Percentiles rank a stretch among this genome's conserved stretches.
These are phyloP conservation scores for Gonioctena quinquepunctata DNA, from an alignment of 1,140 invertebrate species.

Conservation along the genomic window DNA sequence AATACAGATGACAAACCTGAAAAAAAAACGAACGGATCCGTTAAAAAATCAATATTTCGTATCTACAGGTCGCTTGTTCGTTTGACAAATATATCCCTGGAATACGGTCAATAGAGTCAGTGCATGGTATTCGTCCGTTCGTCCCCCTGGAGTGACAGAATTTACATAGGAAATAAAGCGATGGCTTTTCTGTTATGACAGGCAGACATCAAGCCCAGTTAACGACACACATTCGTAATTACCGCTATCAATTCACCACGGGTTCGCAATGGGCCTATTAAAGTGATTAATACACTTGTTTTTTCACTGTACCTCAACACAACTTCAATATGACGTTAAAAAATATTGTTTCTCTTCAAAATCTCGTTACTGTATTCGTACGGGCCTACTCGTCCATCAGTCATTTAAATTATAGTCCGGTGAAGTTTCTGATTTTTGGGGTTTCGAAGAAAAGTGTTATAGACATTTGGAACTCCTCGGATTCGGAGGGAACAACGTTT, in stretches of 20 bases:
- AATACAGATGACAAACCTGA: no score
- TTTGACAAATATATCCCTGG: background rate
- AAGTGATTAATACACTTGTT: conserved; percentile 40
- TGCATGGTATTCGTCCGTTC: background rate
- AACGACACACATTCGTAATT: conserved; percentile 44
- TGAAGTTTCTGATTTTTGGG: background rate
- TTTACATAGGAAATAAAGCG: conserved; percentile 12
- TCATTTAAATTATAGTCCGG: background rate
- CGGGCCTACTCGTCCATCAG: background rate
- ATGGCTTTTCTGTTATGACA: conserved; percentile 31
- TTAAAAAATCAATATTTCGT: no score
- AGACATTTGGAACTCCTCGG: no score
- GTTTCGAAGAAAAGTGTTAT: no score
- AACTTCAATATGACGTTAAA: conserved; percentile 41
- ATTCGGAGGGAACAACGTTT: no score
- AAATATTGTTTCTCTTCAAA: conserved; percentile 41
- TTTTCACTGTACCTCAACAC: conserved; percentile 34
- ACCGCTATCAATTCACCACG: conserved; percentile 39
- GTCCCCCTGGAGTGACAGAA: conserved; percentile 6
- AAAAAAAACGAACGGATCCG: no score
- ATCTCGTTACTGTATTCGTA: conserved; percentile 19
- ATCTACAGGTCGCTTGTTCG: background rate
- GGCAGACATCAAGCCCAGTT: conserved; percentile 39
- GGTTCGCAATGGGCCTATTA: conserved; percentile 41
- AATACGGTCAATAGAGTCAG: background rate